Conservation (phyloP, 2,888 invertebrate genomes). For the Cheilosia urbana region DNA sequence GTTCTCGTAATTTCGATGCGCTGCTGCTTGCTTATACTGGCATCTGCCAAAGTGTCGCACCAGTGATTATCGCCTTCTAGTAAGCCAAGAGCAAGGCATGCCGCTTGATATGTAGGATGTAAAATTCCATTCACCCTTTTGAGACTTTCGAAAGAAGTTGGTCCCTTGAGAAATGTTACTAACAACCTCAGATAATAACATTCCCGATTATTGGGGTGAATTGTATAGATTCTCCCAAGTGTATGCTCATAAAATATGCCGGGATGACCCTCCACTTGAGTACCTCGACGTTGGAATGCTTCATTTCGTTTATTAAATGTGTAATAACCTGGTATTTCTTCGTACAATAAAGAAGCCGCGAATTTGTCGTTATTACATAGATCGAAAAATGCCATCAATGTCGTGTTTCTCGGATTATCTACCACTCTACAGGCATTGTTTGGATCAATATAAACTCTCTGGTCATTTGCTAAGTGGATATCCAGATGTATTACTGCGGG, state of each 20-base stretch:
- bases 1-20: not conserved
- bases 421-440: not conserved
- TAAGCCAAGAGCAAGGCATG: not conserved
- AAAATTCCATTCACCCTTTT: not conserved
- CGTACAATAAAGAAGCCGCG: conserved; percentile 78
- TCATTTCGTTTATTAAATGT: too few relatives aligned
- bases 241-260: too few relatives aligned
- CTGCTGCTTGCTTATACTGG: not conserved
- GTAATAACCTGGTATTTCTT: conserved; percentile 75
- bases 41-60: too few relatives aligned
- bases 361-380: conserved; percentile 78
- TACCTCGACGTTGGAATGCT: too few relatives aligned
- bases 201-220: not conserved
- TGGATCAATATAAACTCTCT: too few relatives aligned
- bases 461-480: conserved; percentile 53
- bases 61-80: not conserved
- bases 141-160: not conserved
- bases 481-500: conserved; percentile 10
- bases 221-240: too few relatives aligned
- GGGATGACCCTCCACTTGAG: not conserved
- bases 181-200: not conserved
- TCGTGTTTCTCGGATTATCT: conserved; percentile 61
- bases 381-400: conserved; percentile 80
- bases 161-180: not conserved
- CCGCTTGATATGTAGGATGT: too few relatives aligned